phyloP scores from a whole-genome alignment of 1,140 invertebrate genomes.

The Zophobas morio region DNA sequence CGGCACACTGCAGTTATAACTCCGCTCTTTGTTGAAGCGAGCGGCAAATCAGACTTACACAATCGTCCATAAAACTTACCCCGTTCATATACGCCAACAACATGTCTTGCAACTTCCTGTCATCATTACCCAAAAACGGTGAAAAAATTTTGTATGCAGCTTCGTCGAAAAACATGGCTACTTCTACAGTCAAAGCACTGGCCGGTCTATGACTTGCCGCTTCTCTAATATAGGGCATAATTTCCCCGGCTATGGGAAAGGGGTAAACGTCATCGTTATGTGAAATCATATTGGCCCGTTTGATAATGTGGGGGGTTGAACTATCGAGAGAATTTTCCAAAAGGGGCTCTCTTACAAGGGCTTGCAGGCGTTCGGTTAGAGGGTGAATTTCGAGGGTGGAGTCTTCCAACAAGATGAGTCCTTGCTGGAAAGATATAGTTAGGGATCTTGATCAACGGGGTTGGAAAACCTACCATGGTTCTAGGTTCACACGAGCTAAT shows the following conservation, averaged over 20 bases:
- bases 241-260: slow-evolving; percentile 59
- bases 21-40: too few species aligned
- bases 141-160: slow-evolving; percentile 79
- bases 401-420: slow-evolving; percentile 76
- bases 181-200: slow-evolving; percentile 72
- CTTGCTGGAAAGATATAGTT: slow-evolving; percentile 68
- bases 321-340: slow-evolving; percentile 56
- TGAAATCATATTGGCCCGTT: slow-evolving; percentile 67
- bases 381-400: slow-evolving; percentile 77
- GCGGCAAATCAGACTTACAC: too few species aligned
- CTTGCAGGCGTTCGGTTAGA: slow-evolving; percentile 65
- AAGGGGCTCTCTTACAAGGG: slow-evolving; percentile 59
- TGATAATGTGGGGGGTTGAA: slow-evolving; percentile 71
- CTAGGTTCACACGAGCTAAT: slow-evolving; percentile 70
- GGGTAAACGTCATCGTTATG: slow-evolving; percentile 60
- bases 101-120: slow-evolving; percentile 78
- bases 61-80: slow-evolving; percentile 66
- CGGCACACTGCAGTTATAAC: too few species aligned
- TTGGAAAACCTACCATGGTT: slow-evolving; percentile 65
- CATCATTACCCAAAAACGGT: slow-evolving; percentile 77
- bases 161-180: slow-evolving; percentile 83
- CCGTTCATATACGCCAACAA: slow-evolving; percentile 83
- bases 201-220: slow-evolving; percentile 61
- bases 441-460: not conserved
- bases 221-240: slow-evolving; percentile 45